phyloP scores from a whole-genome alignment of 1,140 invertebrate genomes.

The Lasioglossum baleicum region DNA sequence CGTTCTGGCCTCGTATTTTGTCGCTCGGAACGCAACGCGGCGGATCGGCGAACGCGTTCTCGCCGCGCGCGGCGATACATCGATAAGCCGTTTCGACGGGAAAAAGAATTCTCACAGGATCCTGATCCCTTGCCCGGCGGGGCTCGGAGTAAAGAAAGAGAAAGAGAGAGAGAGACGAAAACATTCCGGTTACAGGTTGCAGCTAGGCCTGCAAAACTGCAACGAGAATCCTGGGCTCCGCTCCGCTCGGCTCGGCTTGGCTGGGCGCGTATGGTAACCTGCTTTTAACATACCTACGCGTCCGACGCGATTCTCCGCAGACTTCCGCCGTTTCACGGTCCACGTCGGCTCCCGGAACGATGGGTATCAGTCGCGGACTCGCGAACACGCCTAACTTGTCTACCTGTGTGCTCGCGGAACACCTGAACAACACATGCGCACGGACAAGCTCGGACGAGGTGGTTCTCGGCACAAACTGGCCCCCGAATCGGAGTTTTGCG shows the following conservation, averaged over 20 bases:
- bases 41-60: too few relatives aligned
- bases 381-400: neutral
- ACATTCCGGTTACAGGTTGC: neutral
- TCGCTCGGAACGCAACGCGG: too few relatives aligned
- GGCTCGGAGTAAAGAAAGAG: neutral
- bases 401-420: too few relatives aligned
- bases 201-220: neutral
- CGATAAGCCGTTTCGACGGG: neutral
- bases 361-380: conserved; percentile 21
- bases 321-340: conserved; percentile 25
- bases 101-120: neutral
- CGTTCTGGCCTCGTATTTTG: too few relatives aligned
- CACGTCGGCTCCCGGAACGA: conserved; percentile 30
- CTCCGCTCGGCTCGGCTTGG: neutral
- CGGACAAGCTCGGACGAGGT: too few relatives aligned
- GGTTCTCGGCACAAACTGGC: too few relatives aligned
- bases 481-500: too few relatives aligned
- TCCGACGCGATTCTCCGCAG: conserved; percentile 1
- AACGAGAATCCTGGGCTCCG: neutral
- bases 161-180: neutral
- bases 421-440: too few relatives aligned
- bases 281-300: conserved; percentile 22
- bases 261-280: neutral
- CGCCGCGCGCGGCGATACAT: neutral
- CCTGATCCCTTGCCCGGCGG: neutral